Base-by-base conservation (phyloP, 1,140 invertebrate genomes). In the Bombus affinis region DNA sequence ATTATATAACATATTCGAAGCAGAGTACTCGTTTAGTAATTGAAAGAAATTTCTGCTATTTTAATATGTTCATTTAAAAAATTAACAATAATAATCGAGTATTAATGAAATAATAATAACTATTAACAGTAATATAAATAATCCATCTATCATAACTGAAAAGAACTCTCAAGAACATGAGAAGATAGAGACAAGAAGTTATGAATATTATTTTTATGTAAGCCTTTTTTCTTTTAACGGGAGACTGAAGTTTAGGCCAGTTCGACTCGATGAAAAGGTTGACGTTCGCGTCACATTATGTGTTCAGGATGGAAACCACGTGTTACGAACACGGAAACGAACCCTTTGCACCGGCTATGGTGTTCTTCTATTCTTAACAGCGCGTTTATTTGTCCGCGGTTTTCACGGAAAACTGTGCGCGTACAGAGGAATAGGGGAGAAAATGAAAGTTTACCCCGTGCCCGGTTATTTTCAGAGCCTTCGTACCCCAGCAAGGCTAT, bases 301-400 rank as follows among this genome's bases (percentile, higher is more conserved):
- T 4, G 39, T n/a, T 15, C 3, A 13, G 70, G 47, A 81, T 71
- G 28, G 68, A 62, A 85, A 85, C 66, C 84, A 85, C 84, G 84
- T 85, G 84, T 81, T 85, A 68, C 59, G 44, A 81, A 85, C 84
- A 9, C 84, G 84, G 84, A 85, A 85, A 81, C 84, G 71, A 57
- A 35, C 79, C 78, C 79, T 74, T 74, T 53, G 18, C 42, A 28
- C 35, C 59, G 53, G n/a, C 83, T 74, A 66, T 73, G 47, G 78
- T 74, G n/a, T 85, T 85, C 71, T 66, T 85, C 84, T 85, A 85
- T 85, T 85, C 84, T 85, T 85, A 85, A 81, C 84, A 25, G 28
- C 44, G 13, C 71, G 84, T 81, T 85, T 85, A 85, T 85, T 85
- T 85, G 39, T 85, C 59, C 84, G 47, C 59, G 47, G 84, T 81